Evolutionary conservation across 2,113 vertebrate species (phyloP).

Genomic region (Puffinus mauretanicus): DNA sequence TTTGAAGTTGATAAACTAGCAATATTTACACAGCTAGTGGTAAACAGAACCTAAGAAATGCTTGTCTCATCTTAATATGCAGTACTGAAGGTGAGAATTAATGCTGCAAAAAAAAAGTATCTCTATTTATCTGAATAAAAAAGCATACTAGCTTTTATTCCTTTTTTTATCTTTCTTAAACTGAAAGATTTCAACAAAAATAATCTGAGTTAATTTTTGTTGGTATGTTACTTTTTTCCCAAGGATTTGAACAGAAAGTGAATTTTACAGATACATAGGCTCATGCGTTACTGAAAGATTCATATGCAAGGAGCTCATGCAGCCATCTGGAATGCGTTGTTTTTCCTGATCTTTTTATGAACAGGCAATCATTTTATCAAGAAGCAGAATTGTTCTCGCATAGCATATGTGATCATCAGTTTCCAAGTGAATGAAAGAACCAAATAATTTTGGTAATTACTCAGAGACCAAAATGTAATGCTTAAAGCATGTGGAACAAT

Average conservation of each 20-base stretch:
- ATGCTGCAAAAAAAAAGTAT: background rate
- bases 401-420: background rate
- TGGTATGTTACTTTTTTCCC: background rate
- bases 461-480: background rate
- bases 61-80: background rate
- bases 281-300: background rate
- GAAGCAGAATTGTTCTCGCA: background rate
- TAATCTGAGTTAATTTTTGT: background rate
- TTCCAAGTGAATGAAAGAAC: background rate
- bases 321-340: background rate
- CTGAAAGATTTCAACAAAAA: background rate
- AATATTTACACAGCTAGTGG: background rate
- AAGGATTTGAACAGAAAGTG: background rate
- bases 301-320: background rate
- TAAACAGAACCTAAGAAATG: background rate
- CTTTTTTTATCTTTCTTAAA: background rate
- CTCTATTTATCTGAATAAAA: background rate
- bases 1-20: background rate
- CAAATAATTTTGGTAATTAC: background rate
- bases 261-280: background rate
- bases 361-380: background rate
- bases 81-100: background rate
- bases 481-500: background rate
- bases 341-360: background rate
- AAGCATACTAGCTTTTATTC: rapidly evolving